Conservation (phyloP, 2,888 invertebrate species). For the Cerceris rybyensis region DNA sequence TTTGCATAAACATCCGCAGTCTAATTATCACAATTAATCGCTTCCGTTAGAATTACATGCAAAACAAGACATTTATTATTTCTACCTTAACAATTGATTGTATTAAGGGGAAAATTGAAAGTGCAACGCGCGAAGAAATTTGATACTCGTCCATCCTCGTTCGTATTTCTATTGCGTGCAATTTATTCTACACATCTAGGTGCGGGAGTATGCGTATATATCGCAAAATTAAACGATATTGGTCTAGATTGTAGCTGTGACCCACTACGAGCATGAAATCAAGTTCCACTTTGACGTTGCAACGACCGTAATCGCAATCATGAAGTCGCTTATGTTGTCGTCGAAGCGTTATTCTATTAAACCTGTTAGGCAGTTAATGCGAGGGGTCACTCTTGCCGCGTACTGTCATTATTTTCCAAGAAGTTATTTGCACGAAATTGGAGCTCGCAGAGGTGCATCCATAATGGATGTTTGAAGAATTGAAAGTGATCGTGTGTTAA, state of each 20-base stretch:
- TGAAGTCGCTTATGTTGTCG: constrained; percentile 8
- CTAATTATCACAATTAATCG: too few relatives aligned
- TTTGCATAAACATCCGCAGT: too few relatives aligned
- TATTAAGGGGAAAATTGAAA: too few relatives aligned
- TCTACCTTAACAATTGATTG: too few relatives aligned
- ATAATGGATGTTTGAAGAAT: neutral
- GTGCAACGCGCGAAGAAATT: too few relatives aligned
- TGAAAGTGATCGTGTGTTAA: neutral
- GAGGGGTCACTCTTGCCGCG: constrained; percentile 16
- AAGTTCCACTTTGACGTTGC: constrained; percentile 14
- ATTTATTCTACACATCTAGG: neutral
- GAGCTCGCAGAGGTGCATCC: neutral
- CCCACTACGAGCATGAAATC: neutral
- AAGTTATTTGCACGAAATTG: neutral
- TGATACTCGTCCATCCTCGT: too few relatives aligned
- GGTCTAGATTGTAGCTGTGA: neutral
- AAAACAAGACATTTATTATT: too few relatives aligned
- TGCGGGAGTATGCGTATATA: neutral
- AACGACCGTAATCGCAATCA: constrained; percentile 25
- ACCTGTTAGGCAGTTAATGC: constrained; percentile 28
- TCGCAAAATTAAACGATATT: neutral
- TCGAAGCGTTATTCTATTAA: constrained; percentile 46
- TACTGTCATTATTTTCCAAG: constrained; percentile 10
- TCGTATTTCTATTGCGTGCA: neutral
- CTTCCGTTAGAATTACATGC: too few relatives aligned